Evolutionary conservation across 2,797 vertebrate species (phyloP).

Genomic region (Acrossocheilus wenchowensis): DNA sequence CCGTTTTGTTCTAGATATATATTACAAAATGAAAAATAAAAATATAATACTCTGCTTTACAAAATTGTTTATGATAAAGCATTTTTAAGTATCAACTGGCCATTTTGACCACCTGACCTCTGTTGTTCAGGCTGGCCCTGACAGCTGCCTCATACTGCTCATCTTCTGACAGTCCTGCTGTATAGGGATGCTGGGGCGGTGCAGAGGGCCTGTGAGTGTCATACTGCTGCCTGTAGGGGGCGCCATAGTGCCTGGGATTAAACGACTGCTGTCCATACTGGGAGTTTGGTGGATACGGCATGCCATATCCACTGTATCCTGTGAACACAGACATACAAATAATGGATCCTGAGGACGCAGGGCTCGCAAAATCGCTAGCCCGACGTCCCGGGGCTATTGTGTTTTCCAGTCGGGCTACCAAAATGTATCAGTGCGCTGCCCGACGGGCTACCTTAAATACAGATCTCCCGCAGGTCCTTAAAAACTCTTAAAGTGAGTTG

Average conservation of each 20-base stretch:
- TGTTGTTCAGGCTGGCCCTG: constrained; percentile 85
- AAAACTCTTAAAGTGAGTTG: too few species aligned
- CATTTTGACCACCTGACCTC: constrained; percentile 73
- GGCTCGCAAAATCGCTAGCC: too few species aligned
- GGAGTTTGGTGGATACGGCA: constrained; percentile 16
- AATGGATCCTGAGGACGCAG: not conserved
- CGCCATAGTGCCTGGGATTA: constrained; percentile 1
- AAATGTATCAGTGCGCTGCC: too few species aligned
- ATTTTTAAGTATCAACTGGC: not conserved
- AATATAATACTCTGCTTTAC: not conserved
- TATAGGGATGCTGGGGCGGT: constrained; percentile 69
- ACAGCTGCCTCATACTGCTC: constrained; percentile 87
- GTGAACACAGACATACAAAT: constrained; percentile 27
- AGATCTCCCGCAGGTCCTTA: too few species aligned
- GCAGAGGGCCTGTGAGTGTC: constrained; percentile 5
- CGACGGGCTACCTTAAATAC: too few species aligned
- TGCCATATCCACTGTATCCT: constrained; percentile 64
- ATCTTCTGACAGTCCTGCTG: constrained; percentile 86
- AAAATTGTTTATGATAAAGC: not conserved
- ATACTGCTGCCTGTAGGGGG: not conserved
- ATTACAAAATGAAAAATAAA: not conserved
- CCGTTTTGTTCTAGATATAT: not conserved
- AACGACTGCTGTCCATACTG: constrained; percentile 12
- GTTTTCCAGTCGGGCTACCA: too few species aligned
- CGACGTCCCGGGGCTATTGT: too few species aligned